Evolutionary conservation across 1,140 invertebrate genomes (phyloP).

Genomic region (Drosophila kikkawai): DNA sequence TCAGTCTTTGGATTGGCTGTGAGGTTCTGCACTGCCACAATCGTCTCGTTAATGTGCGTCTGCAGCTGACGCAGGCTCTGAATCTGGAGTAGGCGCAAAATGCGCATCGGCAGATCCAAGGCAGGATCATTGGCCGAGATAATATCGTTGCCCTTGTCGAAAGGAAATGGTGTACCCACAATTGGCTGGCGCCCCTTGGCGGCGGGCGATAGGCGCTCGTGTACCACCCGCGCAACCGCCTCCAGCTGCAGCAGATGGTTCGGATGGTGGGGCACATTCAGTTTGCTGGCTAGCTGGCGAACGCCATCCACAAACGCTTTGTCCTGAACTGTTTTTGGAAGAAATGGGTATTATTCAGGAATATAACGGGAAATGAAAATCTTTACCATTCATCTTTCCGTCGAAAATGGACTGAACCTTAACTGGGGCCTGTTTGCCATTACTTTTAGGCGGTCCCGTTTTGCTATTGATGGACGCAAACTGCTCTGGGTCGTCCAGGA

Average conservation of each 20-base stretch:
- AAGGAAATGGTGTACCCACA: constrained; percentile 89
- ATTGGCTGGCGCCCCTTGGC: constrained; percentile 89
- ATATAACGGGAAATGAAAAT: constrained; percentile 88
- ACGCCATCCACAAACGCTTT: constrained; percentile 94
- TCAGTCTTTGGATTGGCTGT: constrained; percentile 99
- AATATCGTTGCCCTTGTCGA: constrained; percentile 85
- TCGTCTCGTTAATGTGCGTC: constrained; percentile 96
- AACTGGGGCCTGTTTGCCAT: constrained; percentile 50
- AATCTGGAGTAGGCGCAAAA: constrained; percentile 95
- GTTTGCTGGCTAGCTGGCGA: constrained; percentile 90
- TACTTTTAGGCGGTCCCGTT: constrained; percentile 86
- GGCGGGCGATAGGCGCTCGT: constrained; percentile 88
- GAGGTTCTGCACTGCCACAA: constrained; percentile 95
- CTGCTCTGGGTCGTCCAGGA: constrained; percentile 90
- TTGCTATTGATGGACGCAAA: constrained; percentile 89
- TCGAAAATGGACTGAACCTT: constrained; percentile 66
- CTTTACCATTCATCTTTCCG: constrained; percentile 85
- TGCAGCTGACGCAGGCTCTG: constrained; percentile 96
- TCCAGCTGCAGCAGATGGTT: constrained; percentile 92
- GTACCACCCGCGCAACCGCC: constrained; percentile 90
- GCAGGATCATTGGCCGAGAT: constrained; percentile 87
- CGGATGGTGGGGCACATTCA: constrained; percentile 93
- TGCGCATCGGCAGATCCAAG: constrained; percentile 92
- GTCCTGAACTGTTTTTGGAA: constrained; percentile 89
- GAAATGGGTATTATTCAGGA: background rate